These are phyloP conservation scores for Tylochromis polylepis DNA, from an alignment of 2,113 vertebrate genomes.

Conservation along the genomic window DNA sequence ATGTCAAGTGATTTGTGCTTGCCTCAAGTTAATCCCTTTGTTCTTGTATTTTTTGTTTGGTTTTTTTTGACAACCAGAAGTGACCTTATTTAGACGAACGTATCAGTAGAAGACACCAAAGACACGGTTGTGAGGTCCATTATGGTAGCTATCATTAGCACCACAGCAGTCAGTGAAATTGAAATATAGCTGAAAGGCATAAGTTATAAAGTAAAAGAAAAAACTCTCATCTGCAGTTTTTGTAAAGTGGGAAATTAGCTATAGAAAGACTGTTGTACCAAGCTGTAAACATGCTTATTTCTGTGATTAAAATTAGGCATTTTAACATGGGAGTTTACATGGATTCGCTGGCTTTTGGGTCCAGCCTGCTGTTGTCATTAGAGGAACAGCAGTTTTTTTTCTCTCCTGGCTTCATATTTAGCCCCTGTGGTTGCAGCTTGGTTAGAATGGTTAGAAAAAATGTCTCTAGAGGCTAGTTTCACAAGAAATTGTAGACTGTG, in stretches of 20 bases:
- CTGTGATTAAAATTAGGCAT: not conserved
- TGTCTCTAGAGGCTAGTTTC: not conserved
- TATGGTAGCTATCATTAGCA: not conserved
- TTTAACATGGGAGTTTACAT: not conserved
- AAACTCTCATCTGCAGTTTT: not conserved
- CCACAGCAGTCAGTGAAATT: not conserved
- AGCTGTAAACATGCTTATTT: not conserved
- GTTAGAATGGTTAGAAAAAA: not conserved
- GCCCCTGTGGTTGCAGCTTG: not conserved
- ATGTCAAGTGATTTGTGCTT: not conserved
- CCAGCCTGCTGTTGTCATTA: not conserved
- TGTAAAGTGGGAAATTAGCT: not conserved
- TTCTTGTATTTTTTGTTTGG: not conserved
- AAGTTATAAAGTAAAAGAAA: not conserved
- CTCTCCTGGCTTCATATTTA: not conserved
- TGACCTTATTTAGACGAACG: rapidly evolving
- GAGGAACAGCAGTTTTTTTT: not conserved
- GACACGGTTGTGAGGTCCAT: not conserved
- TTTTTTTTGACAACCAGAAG: not conserved
- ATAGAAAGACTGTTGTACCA: not conserved
- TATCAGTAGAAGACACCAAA: too few species aligned
- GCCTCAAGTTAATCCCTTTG: not conserved
- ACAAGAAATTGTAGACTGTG: not conserved
- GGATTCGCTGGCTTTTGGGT: not conserved
- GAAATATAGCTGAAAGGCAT: rapidly evolving